Percentiles rank a stretch among this genome's conserved stretches.
Conservation (phyloP, 2,113 vertebrate species). For the Dicaeum eximium region DNA sequence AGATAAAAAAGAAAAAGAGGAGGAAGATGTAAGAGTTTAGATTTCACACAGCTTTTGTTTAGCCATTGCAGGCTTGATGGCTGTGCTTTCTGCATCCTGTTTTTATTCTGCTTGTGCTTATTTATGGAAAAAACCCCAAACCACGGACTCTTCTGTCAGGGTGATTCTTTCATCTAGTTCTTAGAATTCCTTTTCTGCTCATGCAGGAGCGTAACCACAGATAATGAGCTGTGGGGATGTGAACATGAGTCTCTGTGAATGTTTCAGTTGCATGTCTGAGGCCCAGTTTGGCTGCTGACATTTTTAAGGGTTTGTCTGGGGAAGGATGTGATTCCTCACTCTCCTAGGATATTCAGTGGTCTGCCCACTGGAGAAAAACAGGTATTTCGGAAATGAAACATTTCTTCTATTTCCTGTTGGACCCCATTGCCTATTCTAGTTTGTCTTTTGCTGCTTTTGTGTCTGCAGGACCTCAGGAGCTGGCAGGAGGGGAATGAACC, state of each 20-base stretch:
- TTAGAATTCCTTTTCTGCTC: not conserved
- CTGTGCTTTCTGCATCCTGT: not conserved
- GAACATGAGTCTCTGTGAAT: not conserved
- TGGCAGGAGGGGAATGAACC: constrained; percentile 96
- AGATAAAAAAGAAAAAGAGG: not conserved
- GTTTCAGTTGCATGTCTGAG: not conserved
- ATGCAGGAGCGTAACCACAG: not conserved
- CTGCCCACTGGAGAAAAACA: not conserved
- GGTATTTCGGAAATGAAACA: not conserved
- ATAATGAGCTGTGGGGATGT: not conserved
- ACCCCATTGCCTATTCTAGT: not conserved
- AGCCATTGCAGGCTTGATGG: not conserved
- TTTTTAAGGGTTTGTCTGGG: not conserved
- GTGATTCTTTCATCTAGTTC: constrained; percentile 1
- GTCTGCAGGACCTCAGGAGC: constrained; percentile 78
- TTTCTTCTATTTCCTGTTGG: rapidly evolving
- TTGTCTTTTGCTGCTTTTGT: not conserved
- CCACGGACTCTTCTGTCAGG: not conserved
- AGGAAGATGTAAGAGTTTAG: not conserved
- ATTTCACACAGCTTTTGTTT: not conserved
- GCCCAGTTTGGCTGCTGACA: not conserved
- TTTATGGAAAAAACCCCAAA: not conserved
- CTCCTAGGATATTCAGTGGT: not conserved
- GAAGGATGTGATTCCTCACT: not conserved
- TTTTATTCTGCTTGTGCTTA: not conserved